Evolutionary conservation across 30 jellyfish, hydroid and myxozoan genomes (phyloP), one percentile per base, ranked within the genome.

Genomic region (Sanderia malayensis): DNA sequence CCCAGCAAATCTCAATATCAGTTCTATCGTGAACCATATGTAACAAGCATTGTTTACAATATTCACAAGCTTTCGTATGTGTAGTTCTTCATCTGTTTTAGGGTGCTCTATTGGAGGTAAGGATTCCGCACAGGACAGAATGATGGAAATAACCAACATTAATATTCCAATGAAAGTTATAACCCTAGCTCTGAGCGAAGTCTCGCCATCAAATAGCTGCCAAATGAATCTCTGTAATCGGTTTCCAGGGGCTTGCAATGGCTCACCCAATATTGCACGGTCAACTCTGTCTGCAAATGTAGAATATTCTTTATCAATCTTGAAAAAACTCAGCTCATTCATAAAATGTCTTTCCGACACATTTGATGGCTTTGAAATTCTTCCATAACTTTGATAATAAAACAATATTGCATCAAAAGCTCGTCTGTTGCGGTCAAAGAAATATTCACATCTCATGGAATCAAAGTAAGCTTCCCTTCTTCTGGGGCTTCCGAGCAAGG

Each of bases 371-470:
- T 76, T 76, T n/a, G 79, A 57, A 1, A 83, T 46, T 41, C 88
- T 65, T 47, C 96, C 96, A 21, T 71, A 4, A 20, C 94, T 79
- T 58, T 86, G 96, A 47, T 86, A 86, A 29, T 86, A 86, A 44
- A 78, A 86, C 53, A 86, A 67, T 33, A 86, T 80, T 19, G 96
- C 89, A 61, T 86, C 96, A 67, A 86, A 86, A 0, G 73, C 89
- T 55, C 46, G 58, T 17, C 96, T 74, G 74, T 79, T 86, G 19
- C 96, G 83, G 52, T 79, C 46, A 26, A 86, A 79, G 44, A 78
- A 86, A 53, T 70, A 78, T 67, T 86, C 96, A 1, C 68, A 44
- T 24, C 85, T 60, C 21, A 19, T 26, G n/a, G 73, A 24, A 60
- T 86, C 96, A 60, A 21, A 86, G 44, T 73, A 86, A 15, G 31